Evolutionary conservation across 2,797 vertebrate genomes (phyloP).

Genomic region (Loris lydekkerianus): DNA sequence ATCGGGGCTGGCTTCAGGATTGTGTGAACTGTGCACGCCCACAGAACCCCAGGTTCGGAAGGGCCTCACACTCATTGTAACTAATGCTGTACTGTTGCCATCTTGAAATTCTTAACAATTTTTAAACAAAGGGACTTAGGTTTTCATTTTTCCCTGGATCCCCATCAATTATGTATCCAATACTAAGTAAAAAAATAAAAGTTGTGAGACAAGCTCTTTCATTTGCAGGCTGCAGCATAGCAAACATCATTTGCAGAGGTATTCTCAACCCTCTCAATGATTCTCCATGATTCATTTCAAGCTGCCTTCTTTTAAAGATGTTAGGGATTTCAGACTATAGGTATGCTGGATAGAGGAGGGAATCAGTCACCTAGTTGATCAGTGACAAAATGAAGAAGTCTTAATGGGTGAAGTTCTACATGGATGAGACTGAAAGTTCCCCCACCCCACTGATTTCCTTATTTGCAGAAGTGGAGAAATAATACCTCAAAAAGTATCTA

Average conservation of each 20-base stretch:
- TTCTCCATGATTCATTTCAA: not conserved
- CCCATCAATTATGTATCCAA: not conserved
- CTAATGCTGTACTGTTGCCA: not conserved
- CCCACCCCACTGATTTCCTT: not conserved
- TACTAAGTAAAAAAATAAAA: not conserved
- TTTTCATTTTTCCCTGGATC: not conserved
- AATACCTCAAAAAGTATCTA: constrained; percentile 12
- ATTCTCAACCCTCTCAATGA: not conserved
- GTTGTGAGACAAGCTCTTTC: not conserved
- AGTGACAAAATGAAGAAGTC: not conserved
- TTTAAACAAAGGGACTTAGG: not conserved
- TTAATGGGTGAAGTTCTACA: not conserved
- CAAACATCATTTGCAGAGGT: not conserved
- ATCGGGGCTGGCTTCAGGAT: not conserved
- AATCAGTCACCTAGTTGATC: not conserved
- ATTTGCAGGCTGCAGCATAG: not conserved
- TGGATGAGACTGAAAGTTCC: not conserved
- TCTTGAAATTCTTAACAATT: constrained; percentile 5
- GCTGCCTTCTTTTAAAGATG: constrained; percentile 4
- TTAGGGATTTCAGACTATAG: not conserved
- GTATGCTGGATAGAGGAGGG: not conserved
- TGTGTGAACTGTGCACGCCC: not conserved
- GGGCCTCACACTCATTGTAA: not conserved
- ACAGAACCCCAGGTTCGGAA: not conserved
- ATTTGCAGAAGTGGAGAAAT: constrained; percentile 31